These are phyloP conservation scores for Acanthisitta chloris DNA, from an alignment of 2,113 vertebrate species.

Conservation along the genomic window DNA sequence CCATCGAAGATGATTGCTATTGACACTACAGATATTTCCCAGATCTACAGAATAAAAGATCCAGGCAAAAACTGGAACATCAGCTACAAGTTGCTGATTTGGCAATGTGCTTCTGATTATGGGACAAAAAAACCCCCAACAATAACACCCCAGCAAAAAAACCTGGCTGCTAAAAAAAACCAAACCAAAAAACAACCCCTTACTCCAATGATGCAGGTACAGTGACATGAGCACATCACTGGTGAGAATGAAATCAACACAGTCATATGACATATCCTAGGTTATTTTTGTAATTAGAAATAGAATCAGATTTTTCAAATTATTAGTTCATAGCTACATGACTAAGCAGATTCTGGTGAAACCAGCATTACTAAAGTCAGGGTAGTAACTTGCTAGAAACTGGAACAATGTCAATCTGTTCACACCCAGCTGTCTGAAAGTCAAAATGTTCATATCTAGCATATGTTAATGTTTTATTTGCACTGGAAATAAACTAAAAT, in stretches of 20 bases:
- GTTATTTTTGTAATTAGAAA: background rate
- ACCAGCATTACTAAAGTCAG: background rate
- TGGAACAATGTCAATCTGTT: background rate
- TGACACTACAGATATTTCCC: background rate
- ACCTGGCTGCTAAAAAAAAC: fast-evolving
- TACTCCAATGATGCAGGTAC: background rate
- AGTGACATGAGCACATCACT: background rate
- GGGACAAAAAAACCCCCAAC: background rate
- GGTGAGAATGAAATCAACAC: background rate
- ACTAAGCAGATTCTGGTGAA: background rate
- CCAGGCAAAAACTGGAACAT: background rate
- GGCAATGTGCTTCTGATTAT: background rate
- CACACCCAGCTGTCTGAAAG: background rate
- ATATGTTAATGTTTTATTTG: slow-evolving; percentile 1
- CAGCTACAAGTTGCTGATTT: background rate
- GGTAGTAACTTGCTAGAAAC: background rate
- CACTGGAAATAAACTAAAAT: slow-evolving; percentile 18
- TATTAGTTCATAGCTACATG: background rate
- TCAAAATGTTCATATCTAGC: background rate
- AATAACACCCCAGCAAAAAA: too few species aligned
- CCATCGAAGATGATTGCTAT: background rate
- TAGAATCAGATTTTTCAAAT: background rate
- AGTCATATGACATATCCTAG: background rate
- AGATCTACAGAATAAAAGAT: background rate
- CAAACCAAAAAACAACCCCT: background rate